Evolutionary conservation across 2,113 vertebrate genomes (phyloP).

Genomic region (Xenopus laevis): DNA sequence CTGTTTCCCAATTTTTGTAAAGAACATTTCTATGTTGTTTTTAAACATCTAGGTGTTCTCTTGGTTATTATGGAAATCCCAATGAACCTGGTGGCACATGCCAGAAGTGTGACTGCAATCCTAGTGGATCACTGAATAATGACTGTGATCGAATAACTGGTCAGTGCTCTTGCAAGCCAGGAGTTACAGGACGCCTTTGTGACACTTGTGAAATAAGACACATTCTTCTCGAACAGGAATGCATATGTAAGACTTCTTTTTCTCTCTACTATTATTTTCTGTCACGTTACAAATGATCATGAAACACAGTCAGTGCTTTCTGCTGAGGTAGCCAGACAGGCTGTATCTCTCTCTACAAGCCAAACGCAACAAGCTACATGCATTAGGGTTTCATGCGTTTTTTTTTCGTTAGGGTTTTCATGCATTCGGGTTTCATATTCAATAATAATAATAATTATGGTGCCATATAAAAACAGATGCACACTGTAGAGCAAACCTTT

Average conservation of each 20-base stretch:
- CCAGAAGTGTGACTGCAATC: constrained; percentile 69
- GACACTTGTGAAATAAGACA: constrained; percentile 77
- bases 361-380: no score
- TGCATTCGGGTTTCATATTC: no score
- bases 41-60: constrained; percentile 71
- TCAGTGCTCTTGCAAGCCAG: constrained; percentile 76
- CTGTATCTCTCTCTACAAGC: no score
- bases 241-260: constrained; percentile 75
- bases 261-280: not conserved
- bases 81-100: constrained; percentile 62
- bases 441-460: no score
- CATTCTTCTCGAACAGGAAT: constrained; percentile 67
- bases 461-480: no score
- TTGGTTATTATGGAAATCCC: constrained; percentile 81
- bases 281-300: not conserved
- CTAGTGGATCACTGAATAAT: constrained; percentile 64
- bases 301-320: no score
- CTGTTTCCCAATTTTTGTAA: no score
- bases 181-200: constrained; percentile 76
- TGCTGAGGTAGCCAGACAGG: no score
- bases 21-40: not conserved
- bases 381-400: no score
- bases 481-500: no score
- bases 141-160: constrained; percentile 71
- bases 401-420: no score